Base-by-base conservation (phyloP, 1,140 invertebrate species). In the Bombyx mori region DNA sequence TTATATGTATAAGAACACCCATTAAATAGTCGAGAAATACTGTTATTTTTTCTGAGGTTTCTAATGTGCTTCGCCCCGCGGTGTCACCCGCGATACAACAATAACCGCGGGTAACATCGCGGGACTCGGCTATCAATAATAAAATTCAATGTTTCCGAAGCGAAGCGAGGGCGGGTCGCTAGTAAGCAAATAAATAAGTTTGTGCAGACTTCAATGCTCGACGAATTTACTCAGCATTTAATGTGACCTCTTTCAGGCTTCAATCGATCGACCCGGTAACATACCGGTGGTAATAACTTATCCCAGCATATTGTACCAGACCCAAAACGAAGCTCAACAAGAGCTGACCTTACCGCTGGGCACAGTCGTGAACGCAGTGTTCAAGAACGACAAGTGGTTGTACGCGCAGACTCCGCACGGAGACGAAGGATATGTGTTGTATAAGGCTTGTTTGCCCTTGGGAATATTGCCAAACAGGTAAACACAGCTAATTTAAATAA, bases 331-430 rank as follows among this genome's bases (percentile, higher is more conserved):
- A 18, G 90, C 89, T 52, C 93, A 94, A 71, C 89, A 90, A 22
- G 93, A 95, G 77, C 86, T 94, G 44, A 87, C 91, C 0, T 73
- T 96, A 54, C 93, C 94, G 0, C 81, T 95, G 52, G 94, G 94
- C 7, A 95, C 94, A 75, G 93, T 96, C 3, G 93, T 96, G 0
- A 96, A 95, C 73, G 94, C 94, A 0, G 91, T 95, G 6, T 96
- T 95, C 77, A 94, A 94, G 79, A 95, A 94, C 66, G 91, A 93
- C 63, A 90, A 91, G 63, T 96, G 94, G 94, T 75, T 96, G 2
- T 95, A 95, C 68, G 93, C 94, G 1, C 94, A 95, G 75, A 95
- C 94, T 1, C 93, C 94, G 2, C 93, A 94, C 62, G 92, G 90
- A 0, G 91, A 94, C 58, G 94, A 95, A 75, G 94, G 94, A 0